phyloP scores from a whole-genome alignment of 2,113 vertebrate genomes.

The Micromys minutus region DNA sequence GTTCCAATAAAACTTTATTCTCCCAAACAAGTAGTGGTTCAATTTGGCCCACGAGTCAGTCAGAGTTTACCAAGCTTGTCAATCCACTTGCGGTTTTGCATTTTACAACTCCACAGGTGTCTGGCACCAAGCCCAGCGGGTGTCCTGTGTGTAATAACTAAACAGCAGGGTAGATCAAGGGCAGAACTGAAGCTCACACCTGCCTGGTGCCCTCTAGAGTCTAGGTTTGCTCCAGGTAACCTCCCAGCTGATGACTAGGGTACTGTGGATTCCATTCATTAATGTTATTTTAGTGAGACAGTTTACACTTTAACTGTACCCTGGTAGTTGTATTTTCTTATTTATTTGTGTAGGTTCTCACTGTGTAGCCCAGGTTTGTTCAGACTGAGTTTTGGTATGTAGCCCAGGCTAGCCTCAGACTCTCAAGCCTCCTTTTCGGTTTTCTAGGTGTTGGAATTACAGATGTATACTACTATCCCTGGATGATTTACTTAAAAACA shows the following conservation, averaged over 20 bases:
- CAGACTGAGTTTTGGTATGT: background rate
- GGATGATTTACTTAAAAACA: background rate
- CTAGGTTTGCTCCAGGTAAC: background rate
- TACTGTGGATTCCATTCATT: background rate
- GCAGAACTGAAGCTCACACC: background rate
- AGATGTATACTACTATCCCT: background rate
- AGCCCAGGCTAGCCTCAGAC: background rate
- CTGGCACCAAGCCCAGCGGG: background rate
- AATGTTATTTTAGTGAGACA: background rate
- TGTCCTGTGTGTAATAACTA: background rate
- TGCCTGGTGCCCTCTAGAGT: background rate
- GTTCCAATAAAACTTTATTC: conserved; percentile 11
- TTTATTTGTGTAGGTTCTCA: background rate
- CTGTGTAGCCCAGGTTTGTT: background rate
- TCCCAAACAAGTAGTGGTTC: background rate
- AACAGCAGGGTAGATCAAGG: background rate
- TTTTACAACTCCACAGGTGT: background rate
- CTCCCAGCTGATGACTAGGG: background rate
- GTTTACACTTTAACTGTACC: background rate
- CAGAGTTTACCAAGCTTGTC: background rate
- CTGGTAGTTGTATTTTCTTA: background rate
- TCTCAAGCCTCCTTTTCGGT: background rate
- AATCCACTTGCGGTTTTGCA: background rate
- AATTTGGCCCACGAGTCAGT: background rate
- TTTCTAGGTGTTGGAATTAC: background rate